A percentile compares a stretch with the other conserved stretches of the same genome.
These are phyloP conservation scores for Andrena trimmerana DNA, from an alignment of 2,888 invertebrate genomes.

Conservation along the genomic window DNA sequence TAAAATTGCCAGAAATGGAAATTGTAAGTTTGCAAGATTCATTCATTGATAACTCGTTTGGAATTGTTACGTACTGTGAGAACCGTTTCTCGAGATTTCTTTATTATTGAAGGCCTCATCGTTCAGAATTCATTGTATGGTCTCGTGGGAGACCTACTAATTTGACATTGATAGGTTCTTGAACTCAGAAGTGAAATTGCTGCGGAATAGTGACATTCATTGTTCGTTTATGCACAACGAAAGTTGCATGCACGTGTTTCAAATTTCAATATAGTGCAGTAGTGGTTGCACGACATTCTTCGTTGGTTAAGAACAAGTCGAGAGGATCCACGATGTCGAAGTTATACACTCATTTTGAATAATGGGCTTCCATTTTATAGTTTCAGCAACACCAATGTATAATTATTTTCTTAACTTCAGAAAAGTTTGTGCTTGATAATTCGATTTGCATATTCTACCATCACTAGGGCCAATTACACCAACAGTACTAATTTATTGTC, in stretches of 20 bases:
- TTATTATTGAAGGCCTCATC: not conserved
- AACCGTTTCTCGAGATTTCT: not conserved
- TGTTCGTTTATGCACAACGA: not conserved
- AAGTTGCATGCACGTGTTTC: constrained; percentile 1
- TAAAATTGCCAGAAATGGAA: not conserved
- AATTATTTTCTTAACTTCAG: too few relatives aligned
- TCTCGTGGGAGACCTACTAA: not conserved
- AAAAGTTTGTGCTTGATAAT: too few relatives aligned
- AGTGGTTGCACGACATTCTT: not conserved
- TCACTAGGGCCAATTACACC: too few relatives aligned
- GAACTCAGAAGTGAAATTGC: not conserved
- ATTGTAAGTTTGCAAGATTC: not conserved
- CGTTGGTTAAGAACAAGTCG: not conserved
- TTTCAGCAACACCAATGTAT: too few relatives aligned
- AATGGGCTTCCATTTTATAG: too few relatives aligned
- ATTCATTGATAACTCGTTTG: not conserved
- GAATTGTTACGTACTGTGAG: not conserved
- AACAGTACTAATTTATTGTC: too few relatives aligned
- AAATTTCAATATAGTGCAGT: not conserved
- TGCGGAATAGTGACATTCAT: not conserved
- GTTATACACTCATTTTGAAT: not conserved
- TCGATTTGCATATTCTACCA: too few relatives aligned
- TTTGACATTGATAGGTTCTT: not conserved
- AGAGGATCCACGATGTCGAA: not conserved
- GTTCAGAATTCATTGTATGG: not conserved